Percentiles rank a stretch among this genome's conserved stretches.
These are phyloP conservation scores for Drosophila nebulosa DNA, from an alignment of 1,140 invertebrate species.

Conservation along the genomic window DNA sequence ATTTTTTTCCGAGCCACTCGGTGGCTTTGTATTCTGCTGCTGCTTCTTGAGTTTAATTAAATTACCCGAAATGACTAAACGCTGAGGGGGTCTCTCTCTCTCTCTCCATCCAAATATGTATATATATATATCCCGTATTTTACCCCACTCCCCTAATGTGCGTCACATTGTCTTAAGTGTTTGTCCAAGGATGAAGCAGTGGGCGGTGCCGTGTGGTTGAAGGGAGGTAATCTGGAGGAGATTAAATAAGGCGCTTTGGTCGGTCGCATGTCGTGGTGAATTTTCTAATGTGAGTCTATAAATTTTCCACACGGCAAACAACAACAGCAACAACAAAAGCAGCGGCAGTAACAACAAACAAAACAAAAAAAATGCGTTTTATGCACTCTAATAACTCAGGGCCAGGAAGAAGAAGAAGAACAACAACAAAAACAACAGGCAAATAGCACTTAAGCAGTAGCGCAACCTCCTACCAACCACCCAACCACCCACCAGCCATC, in stretches of 20 bases:
- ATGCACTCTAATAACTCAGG: conserved; percentile 57
- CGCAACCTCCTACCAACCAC: neutral
- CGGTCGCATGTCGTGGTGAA: conserved; percentile 39
- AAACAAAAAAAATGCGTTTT: conserved; percentile 52
- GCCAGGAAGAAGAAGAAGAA: neutral
- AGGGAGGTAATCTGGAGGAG: neutral
- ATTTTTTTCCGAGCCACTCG: too few relatives aligned
- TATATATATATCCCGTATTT: neutral
- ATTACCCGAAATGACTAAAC: conserved; percentile 40
- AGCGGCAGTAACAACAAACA: neutral
- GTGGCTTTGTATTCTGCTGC: neutral
- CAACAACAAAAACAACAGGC: neutral
- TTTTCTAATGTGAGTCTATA: conserved; percentile 55
- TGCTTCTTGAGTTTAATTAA: conserved; percentile 42
- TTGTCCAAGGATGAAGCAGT: neutral
- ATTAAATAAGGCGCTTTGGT: neutral
- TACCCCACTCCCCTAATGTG: neutral
- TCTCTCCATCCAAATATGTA: too few relatives aligned
- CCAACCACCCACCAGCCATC: neutral
- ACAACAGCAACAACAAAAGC: neutral
- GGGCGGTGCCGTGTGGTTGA: neutral
- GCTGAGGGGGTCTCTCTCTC: neutral
- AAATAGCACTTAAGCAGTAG: conserved; percentile 13
- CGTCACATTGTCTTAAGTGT: conserved; percentile 31
- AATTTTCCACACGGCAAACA: conserved; percentile 36